Evolutionary conservation across 1,140 invertebrate species (phyloP).

Genomic region (Matsumurasca onukii): DNA sequence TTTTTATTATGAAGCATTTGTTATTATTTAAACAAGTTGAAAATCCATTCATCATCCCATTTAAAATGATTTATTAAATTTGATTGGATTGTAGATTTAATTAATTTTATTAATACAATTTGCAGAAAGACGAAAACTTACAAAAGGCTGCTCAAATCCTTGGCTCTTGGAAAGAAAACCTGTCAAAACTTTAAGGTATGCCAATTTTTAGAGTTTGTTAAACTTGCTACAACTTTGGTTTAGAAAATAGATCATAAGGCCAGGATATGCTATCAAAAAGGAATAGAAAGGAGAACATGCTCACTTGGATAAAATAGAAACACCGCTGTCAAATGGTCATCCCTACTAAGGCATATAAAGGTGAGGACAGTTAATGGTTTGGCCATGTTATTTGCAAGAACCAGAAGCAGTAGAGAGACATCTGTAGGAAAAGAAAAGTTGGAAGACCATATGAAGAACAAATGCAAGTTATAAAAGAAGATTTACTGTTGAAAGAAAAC

Average conservation of each 20-base stretch:
- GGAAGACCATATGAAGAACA: neutral
- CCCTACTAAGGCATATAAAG: neutral
- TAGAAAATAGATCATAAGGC: too few relatives aligned
- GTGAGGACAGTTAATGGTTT: neutral
- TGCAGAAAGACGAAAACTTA: conserved; percentile 74
- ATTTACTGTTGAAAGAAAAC: neutral
- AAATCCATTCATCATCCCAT: neutral
- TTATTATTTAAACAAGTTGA: too few relatives aligned
- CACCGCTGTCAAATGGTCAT: neutral
- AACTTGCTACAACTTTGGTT: too few relatives aligned
- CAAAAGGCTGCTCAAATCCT: conserved; percentile 66
- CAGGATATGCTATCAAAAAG: too few relatives aligned
- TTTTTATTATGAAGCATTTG: too few relatives aligned
- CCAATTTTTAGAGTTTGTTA: too few relatives aligned
- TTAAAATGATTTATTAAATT: neutral
- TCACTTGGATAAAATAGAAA: too few relatives aligned
- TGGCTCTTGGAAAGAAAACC: conserved; percentile 51
- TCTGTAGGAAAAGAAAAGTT: neutral
- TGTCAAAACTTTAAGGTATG: conserved; percentile 11
- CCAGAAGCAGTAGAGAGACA: neutral
- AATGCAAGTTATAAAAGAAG: neutral
- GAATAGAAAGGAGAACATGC: too few relatives aligned
- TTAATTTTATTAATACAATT: conserved; percentile 38
- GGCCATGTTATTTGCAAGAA: neutral
- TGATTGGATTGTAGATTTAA: conserved; percentile 11